Conservation (phyloP, 1,140 invertebrate species). For the Drosophila dunni region DNA sequence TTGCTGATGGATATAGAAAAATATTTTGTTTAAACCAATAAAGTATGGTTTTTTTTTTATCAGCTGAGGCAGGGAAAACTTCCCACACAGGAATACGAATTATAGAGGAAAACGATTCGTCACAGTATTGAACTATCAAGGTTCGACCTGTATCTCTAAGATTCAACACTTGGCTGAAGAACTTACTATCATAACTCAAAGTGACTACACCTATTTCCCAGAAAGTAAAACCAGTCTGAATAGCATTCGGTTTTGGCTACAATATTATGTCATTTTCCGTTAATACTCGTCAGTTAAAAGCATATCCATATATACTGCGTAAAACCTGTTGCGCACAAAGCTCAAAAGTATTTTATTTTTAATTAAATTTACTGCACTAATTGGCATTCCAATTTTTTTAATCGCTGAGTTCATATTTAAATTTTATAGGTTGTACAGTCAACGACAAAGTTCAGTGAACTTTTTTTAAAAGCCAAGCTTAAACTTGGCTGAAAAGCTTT, state of each 20-base stretch:
- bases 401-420: not conserved
- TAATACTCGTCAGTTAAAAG: not conserved
- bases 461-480: constrained; percentile 43
- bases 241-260: not conserved
- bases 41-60: not conserved
- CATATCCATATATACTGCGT: not conserved
- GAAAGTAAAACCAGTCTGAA: constrained; percentile 1
- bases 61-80: not conserved
- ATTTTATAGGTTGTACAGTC: constrained; percentile 11
- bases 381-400: constrained; percentile 2
- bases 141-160: too few relatives aligned
- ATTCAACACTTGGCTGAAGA: too few relatives aligned
- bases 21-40: constrained; percentile 3
- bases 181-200: too few relatives aligned
- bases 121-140: too few relatives aligned
- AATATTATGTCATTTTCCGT: not conserved
- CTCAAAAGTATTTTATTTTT: not conserved
- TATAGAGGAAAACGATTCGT: too few relatives aligned
- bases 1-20: constrained; percentile 24
- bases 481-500: constrained; percentile 29
- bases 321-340: constrained; percentile 8
- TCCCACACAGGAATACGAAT: too few relatives aligned
- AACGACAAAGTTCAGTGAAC: constrained; percentile 61
- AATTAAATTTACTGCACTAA: not conserved
- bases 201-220: not conserved